These are phyloP conservation scores for Zaprionus taronus DNA, from an alignment of 1,140 invertebrate genomes.

Conservation along the genomic window DNA sequence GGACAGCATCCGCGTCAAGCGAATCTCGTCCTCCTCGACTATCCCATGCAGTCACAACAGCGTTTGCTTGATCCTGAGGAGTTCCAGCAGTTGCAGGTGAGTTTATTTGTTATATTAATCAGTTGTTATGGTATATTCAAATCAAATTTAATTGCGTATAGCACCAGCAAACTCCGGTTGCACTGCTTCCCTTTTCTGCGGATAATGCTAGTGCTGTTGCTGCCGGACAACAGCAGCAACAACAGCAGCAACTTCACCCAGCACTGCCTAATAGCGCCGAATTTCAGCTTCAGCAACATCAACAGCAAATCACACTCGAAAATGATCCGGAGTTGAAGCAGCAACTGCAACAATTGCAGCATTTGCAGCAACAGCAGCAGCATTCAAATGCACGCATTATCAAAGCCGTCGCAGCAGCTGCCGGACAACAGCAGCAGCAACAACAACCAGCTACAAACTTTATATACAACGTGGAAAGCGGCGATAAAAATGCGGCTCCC, in stretches of 20 bases:
- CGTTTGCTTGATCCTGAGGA: conserved; percentile 72
- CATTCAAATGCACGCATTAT: conserved; percentile 76
- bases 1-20: conserved; percentile 63
- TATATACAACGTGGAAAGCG: conserved; percentile 80
- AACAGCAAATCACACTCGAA: conserved; percentile 61
- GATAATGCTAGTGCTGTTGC: conserved; percentile 59
- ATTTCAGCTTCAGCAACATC: conserved; percentile 69
- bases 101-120: background rate
- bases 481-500: conserved; percentile 77
- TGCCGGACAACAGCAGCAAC: conserved; percentile 77
- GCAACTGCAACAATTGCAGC: conserved; percentile 84
- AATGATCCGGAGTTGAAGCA: conserved; percentile 80
- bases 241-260: conserved; percentile 85
- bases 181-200: conserved; percentile 67
- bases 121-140: background rate
- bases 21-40: conserved; percentile 79
- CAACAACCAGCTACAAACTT: conserved; percentile 76
- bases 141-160: conserved; percentile 23
- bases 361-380: conserved; percentile 84
- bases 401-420: conserved; percentile 84
- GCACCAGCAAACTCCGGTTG: conserved; percentile 81
- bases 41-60: conserved; percentile 75
- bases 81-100: conserved; percentile 69
- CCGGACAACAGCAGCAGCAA: conserved; percentile 62
- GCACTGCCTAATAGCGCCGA: conserved; percentile 83